Evolutionary conservation across 64 coral and sea anemone genomes (phyloP).

Genomic region (Cladopsammia gracilis): DNA sequence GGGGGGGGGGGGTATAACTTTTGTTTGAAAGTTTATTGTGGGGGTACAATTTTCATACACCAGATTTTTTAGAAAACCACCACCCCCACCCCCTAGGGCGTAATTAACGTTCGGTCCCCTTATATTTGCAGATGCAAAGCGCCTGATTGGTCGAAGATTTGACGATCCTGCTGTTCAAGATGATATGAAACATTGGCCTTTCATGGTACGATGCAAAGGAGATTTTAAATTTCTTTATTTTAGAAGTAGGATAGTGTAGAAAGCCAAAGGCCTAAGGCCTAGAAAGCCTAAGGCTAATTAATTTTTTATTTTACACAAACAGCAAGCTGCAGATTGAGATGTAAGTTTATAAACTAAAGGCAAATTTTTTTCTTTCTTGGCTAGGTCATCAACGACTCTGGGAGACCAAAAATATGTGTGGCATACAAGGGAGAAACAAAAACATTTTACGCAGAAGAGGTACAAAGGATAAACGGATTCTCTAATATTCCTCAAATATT

Average conservation of each 20-base stretch:
- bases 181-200: conserved; percentile 62
- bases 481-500: background rate
- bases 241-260: background rate
- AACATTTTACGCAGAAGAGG: conserved; percentile 53
- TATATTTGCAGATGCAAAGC: conserved; percentile 27
- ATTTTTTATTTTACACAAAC: background rate
- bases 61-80: too few relatives aligned
- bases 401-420: conserved; percentile 50
- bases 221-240: background rate
- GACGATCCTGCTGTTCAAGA: conserved; percentile 9
- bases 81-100: too few relatives aligned
- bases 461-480: background rate
- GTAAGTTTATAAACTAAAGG: background rate
- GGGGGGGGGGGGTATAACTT: too few relatives aligned
- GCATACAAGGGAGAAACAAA: conserved; percentile 54
- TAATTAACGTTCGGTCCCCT: background rate
- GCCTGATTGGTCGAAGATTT: conserved; percentile 43
- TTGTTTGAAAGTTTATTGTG: too few relatives aligned
- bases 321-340: too few relatives aligned
- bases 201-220: background rate
- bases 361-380: background rate
- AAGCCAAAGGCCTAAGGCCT: background rate
- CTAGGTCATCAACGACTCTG: conserved; percentile 40
- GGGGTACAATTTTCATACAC: too few relatives aligned
- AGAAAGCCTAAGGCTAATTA: background rate